Percentiles rank a stretch among this genome's conserved stretches.
phyloP scores from a whole-genome alignment of 23 tunicate species.

The Corella eumyota region DNA sequence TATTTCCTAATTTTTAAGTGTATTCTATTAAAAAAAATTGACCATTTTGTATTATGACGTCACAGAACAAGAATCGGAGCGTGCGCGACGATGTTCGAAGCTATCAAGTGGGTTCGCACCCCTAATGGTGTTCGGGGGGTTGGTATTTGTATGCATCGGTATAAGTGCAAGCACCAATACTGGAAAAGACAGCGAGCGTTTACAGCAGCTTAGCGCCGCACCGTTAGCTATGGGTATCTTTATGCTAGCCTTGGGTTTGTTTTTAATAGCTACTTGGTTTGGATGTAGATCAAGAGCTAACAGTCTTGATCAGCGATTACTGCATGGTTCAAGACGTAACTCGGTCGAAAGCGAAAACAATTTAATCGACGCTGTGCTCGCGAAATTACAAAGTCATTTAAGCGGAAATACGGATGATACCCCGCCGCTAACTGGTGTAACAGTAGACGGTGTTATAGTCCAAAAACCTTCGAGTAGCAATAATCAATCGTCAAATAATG shows the following conservation, averaged over 20 bases:
- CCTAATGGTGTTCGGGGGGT: conserved; percentile 88
- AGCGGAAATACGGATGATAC: conserved; percentile 4
- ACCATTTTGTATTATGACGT: too few species aligned
- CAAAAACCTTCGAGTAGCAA: conserved; percentile 17
- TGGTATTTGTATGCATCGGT: conserved; percentile 91
- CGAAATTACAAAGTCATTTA: conserved; percentile 16
- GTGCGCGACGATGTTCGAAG: conserved; percentile 80
- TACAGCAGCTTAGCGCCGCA: conserved; percentile 62
- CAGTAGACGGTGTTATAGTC: conserved; percentile 36
- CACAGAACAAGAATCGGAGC: conserved; percentile 68
- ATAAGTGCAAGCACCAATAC: conserved; percentile 74
- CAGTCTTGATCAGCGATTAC: conserved; percentile 39
- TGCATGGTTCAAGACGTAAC: conserved; percentile 75
- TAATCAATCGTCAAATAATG: too few species aligned
- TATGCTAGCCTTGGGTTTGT: conserved; percentile 60
- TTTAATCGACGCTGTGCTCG: conserved; percentile 24
- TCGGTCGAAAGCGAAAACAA: conserved; percentile 16
- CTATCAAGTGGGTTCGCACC: conserved; percentile 94
- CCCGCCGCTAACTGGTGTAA: conserved; percentile 43
- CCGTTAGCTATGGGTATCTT: conserved; percentile 91
- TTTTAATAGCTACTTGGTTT: conserved; percentile 71
- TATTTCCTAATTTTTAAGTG: too few species aligned
- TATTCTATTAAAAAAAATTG: too few species aligned
- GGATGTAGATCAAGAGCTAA: conserved; percentile 65
- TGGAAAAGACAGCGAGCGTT: conserved; percentile 54